These are phyloP conservation scores for Cranoglanis bouderius DNA, from an alignment of 2,113 vertebrate genomes.

Conservation along the genomic window DNA sequence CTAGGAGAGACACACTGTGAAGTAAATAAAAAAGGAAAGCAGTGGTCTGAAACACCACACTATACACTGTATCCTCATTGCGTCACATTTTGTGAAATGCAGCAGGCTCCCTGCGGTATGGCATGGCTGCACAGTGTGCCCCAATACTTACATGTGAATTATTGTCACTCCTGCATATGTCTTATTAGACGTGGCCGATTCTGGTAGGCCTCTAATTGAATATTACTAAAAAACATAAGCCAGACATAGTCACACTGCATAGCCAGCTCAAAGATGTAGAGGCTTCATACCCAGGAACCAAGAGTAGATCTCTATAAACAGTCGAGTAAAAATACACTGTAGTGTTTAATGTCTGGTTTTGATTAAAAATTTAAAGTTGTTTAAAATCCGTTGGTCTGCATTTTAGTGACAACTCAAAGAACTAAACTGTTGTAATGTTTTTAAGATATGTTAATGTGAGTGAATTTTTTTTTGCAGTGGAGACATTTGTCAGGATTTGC, in stretches of 20 bases:
- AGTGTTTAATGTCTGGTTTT: constrained; percentile 2
- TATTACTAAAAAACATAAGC: constrained; percentile 42
- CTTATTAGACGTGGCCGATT: constrained; percentile 57
- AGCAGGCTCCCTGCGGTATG: constrained; percentile 5
- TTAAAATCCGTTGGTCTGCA: constrained; percentile 1
- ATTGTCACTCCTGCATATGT: constrained; percentile 51
- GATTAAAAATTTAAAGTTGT: constrained; percentile 12
- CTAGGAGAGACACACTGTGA: constrained; percentile 1
- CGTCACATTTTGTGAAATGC: constrained; percentile 33
- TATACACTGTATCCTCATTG: constrained; percentile 14
- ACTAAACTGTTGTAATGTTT: background rate
- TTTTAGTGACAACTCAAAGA: constrained; percentile 10
- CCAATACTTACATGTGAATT: constrained; percentile 52
- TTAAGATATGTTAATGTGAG: constrained; percentile 15
- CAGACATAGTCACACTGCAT: constrained; percentile 35
- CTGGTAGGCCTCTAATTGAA: constrained; percentile 53
- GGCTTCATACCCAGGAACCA: constrained; percentile 11
- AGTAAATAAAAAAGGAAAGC: background rate
- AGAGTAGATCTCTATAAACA: background rate
- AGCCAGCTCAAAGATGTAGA: background rate
- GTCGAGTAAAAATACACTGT: background rate
- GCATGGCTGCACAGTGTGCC: constrained; percentile 13
- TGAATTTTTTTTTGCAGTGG: constrained; percentile 25
- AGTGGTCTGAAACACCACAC: background rate
- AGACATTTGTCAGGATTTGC: constrained; percentile 36